Conservation (phyloP, 2,797 vertebrate genomes). For the Rachycentron canadum region DNA sequence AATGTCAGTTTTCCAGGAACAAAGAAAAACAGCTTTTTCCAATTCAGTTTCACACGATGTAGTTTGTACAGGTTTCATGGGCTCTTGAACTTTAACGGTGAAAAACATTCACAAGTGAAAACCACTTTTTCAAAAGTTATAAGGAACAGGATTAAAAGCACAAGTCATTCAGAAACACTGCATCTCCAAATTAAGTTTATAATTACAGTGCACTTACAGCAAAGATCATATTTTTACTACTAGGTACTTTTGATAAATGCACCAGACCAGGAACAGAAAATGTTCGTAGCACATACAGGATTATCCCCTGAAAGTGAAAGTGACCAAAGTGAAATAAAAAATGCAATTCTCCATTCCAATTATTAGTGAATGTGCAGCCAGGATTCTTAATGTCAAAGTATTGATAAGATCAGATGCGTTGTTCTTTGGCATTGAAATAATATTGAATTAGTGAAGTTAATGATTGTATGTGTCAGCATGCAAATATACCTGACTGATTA, state of each 20-base stretch:
- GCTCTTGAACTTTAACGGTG: background rate
- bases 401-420: background rate
- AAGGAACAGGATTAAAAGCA: background rate
- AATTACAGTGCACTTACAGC: background rate
- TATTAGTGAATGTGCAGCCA: background rate
- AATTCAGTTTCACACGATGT: background rate
- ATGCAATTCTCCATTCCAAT: slow-evolving; percentile 1
- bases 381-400: background rate
- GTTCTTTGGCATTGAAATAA: slow-evolving; percentile 7
- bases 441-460: slow-evolving; percentile 35
- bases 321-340: background rate
- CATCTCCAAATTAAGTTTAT: slow-evolving; percentile 1
- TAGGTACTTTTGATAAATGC: background rate
- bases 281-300: background rate
- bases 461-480: slow-evolving; percentile 25
- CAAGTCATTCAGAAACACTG: background rate
- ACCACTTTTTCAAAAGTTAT: background rate
- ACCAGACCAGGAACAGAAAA: background rate
- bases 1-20: background rate
- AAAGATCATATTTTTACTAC: background rate
- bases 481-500: background rate
- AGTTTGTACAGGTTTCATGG: background rate
- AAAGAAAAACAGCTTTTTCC: slow-evolving; percentile 9
- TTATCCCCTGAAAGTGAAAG: background rate
- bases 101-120: background rate